These are phyloP conservation scores for Hyles vespertilio DNA, from an alignment of 1,140 invertebrate species.

Conservation along the genomic window DNA sequence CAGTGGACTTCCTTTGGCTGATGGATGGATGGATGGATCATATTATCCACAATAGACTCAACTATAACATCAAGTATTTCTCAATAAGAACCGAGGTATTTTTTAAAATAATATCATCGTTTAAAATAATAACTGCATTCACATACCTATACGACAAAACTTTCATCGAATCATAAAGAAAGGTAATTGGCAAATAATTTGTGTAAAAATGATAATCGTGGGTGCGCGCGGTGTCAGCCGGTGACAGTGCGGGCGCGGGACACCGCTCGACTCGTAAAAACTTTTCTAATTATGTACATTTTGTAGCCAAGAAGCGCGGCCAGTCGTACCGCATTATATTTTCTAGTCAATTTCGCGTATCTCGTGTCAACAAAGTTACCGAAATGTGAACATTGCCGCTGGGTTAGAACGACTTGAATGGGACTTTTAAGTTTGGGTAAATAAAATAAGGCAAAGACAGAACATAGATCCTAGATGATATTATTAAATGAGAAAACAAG, in stretches of 20 bases:
- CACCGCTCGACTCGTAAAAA: slow-evolving; percentile 67
- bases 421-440: not conserved
- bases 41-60: too few species aligned
- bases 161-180: too few species aligned
- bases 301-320: slow-evolving; percentile 63
- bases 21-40: too few species aligned
- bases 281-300: slow-evolving; percentile 75
- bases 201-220: slow-evolving; percentile 62
- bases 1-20: too few species aligned
- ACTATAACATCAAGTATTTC: too few species aligned
- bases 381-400: not conserved
- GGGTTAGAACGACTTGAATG: not conserved
- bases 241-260: slow-evolving; percentile 57
- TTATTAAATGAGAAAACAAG: too few species aligned
- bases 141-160: too few species aligned
- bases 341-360: slow-evolving; percentile 60
- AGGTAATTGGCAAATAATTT: slow-evolving; percentile 64
- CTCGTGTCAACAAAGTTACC: slow-evolving; percentile 18
- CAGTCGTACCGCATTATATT: slow-evolving; percentile 57
- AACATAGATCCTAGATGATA: too few species aligned
- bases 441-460: too few species aligned
- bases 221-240: slow-evolving; percentile 62
- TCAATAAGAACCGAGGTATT: too few species aligned
- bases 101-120: too few species aligned
- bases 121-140: too few species aligned